These are phyloP conservation scores for Idaea dimidiata DNA, from an alignment of 2,888 invertebrate genomes.

Conservation along the genomic window DNA sequence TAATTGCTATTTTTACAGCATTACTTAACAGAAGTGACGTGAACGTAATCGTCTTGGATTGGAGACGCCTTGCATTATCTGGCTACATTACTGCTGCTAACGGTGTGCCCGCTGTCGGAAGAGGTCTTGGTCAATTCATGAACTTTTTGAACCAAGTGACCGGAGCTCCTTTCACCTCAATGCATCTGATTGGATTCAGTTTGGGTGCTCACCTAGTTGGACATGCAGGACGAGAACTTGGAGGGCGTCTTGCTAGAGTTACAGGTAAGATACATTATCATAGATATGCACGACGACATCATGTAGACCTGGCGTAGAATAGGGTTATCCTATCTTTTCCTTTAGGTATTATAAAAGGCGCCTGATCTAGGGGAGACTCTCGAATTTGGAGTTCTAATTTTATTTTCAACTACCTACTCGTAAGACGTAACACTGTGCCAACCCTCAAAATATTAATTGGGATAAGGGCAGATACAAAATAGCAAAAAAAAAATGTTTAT, in stretches of 20 bases:
- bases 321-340: no score
- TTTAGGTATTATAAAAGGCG: no score
- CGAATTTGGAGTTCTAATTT: no score
- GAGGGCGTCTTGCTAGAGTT: conserved; percentile 57
- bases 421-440: no score
- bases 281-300: no score
- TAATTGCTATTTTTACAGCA: conserved; percentile 36
- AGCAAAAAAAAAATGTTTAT: no score
- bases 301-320: no score
- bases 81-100: conserved; percentile 52
- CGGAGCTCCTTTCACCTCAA: conserved; percentile 43
- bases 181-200: conserved; percentile 73
- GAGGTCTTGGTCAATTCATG: conserved; percentile 63
- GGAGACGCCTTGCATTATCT: conserved; percentile 52
- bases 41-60: conserved; percentile 66
- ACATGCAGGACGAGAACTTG: conserved; percentile 56
- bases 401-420: no score
- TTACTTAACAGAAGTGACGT: conserved; percentile 47
- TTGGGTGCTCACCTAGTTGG: conserved; percentile 73
- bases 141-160: conserved; percentile 47
- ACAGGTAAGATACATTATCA: conserved; percentile 61
- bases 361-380: no score
- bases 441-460: no score
- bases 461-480: no score
- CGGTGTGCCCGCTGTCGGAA: conserved; percentile 60